Evolutionary conservation across 2,113 vertebrate species (phyloP), one percentile per base, ranked within the genome.

Genomic region (Tetrao urogallus): DNA sequence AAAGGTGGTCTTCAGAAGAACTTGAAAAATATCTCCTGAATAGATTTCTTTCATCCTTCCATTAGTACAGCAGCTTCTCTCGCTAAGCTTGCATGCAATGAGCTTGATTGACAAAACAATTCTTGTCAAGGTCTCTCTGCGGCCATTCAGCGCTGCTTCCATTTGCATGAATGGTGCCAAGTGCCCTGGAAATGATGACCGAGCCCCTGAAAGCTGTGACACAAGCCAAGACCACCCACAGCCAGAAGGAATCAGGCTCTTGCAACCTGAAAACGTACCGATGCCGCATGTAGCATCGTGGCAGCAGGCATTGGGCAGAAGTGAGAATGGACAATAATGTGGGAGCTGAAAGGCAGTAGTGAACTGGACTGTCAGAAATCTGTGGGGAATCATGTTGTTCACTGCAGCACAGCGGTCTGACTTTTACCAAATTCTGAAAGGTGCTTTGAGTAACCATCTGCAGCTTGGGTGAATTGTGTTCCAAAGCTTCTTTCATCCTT

Each of bases 161-260:
- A 21, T 88, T 66, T 80, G n/a, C 36, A 79, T 28, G n/a, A 88
- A 28, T 57, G 34, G 24, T 71, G 65, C 79, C 82, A 72, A 95
- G 38, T 38, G 82, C 32, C 66, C 58, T 89, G 74, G 48, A 69
- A 70, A 86, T 56, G 52, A 89, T n/a, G 57, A 64, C 42, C 40
- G 32, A 13, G 54, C 64, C 82, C 88, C 66, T 76, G 65, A 88
- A 74, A 86, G 65, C 42, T 89, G 61, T 94, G 32, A 28, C 34
- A 18, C 16, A 38, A 83, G 70, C 87, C 91, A 84, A 88, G 91
- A 92, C 79, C 85, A 96, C 79, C 80, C 87, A 86, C 58, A 5
- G 34, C 50, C 54, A 89, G 18, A 25, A 76, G 42, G 56, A 77
- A 92, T 63, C 1, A 2, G 85, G 75, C 40, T 18, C 74, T 87